Evolutionary conservation across 2,888 invertebrate genomes (phyloP).

Genomic region (Thymelicus sylvestris): DNA sequence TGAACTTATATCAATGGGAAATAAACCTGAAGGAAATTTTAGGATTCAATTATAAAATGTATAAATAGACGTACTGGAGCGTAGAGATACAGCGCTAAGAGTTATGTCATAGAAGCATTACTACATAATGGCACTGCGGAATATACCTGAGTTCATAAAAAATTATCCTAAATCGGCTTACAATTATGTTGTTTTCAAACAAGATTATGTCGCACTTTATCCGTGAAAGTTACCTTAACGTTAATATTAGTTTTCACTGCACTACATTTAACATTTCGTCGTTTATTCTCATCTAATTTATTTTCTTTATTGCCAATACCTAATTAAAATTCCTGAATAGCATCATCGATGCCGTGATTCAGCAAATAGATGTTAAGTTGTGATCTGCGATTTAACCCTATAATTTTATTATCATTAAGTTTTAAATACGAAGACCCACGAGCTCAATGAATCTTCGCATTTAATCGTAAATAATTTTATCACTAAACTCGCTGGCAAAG

Average conservation of each 20-base stretch:
- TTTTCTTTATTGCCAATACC: slow-evolving; percentile 76
- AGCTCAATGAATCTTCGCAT: slow-evolving; percentile 78
- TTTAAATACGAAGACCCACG: slow-evolving; percentile 77
- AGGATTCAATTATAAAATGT: slow-evolving; percentile 33
- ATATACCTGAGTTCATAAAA: slow-evolving; percentile 81
- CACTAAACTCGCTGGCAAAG: slow-evolving; percentile 65
- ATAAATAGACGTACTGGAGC: slow-evolving; percentile 52
- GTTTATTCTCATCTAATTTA: slow-evolving; percentile 58
- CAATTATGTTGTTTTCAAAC: slow-evolving; percentile 71
- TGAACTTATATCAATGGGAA: slow-evolving; percentile 32
- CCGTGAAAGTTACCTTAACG: slow-evolving; percentile 61
- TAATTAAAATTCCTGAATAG: slow-evolving; percentile 54
- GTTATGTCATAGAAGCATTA: slow-evolving; percentile 72
- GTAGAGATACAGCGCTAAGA: slow-evolving; percentile 67
- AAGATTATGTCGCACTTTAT: slow-evolving; percentile 75
- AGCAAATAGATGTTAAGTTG: slow-evolving; percentile 81
- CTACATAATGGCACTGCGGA: slow-evolving; percentile 81
- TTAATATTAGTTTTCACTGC: slow-evolving; percentile 57
- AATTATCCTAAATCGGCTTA: slow-evolving; percentile 79
- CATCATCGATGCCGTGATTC: slow-evolving; percentile 65
- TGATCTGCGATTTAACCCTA: slow-evolving; percentile 80
- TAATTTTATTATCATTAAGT: slow-evolving; percentile 59
- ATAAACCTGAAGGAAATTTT: slow-evolving; percentile 27
- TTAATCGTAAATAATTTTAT: slow-evolving; percentile 59
- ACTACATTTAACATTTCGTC: slow-evolving; percentile 66